Base-by-base conservation (phyloP, 2,113 vertebrate genomes). In the Dunckerocampus dactyliophorus region DNA sequence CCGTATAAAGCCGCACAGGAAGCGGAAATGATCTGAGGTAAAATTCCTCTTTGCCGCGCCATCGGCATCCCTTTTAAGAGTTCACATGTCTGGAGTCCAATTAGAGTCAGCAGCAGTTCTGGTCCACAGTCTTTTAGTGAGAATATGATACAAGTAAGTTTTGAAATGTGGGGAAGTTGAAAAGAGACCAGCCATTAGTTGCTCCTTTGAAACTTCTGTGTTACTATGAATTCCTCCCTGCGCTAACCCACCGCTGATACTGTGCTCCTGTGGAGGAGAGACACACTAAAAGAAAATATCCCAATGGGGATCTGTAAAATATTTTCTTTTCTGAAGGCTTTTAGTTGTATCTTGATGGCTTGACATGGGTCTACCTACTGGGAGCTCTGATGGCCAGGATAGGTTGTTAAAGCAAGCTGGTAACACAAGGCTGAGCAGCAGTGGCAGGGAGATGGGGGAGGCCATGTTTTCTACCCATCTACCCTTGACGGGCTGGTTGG, bases 401-500 rank as follows among this genome's bases (percentile, higher is more conserved):
- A 62, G 69, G 69, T 65, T 77, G 83, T 79, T 82, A 81, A 71
- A 81, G 68, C 69, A 65, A 79, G 75, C 60, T 72, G 83, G 81
- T 70, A 81, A 84, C 81, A 79, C 79, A 63, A 79, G 74, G 74
- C 66, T 82, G 70, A 79, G 65, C 74, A 80, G 70, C 63, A 69
- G 67, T 46, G 58, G 63, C 34, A 49, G 31, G 54, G 53, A 20
- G 24, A 43, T 6, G 45, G 20, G 63, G 74, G 67, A 73, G 67
- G 56, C 58, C 70, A 42, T 84, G 72, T 77, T 81, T 82, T 72
- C 71, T 56, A 65, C 60, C 71, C 69, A 71, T 22, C 59, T 77
- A 79, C 60, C 80, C 77, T 72, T 76, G 59, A 69, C 76, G 70
- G 76, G 59, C 58, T 3, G 52, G 47, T 65, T 70, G 76, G 65